Base-by-base conservation (phyloP, 30 jellyfish, hydroid and myxozoan genomes). In the Aurelia aurita complex sp. Pacific region DNA sequence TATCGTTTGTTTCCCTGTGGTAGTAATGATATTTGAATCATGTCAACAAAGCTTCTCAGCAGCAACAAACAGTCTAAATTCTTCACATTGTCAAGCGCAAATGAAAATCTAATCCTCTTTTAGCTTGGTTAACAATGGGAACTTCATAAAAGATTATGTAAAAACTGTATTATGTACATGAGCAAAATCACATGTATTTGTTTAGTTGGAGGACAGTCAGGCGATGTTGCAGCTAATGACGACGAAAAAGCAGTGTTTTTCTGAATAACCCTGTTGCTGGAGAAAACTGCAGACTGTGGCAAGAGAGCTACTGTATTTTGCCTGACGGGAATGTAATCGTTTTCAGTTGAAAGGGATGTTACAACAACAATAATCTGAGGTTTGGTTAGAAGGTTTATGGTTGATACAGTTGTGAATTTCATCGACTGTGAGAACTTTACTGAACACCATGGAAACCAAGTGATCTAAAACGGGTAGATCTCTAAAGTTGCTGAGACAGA, bases 11-110 rank as follows among this genome's bases (percentile, higher is more conserved):
- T 4, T 46, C 52, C 68, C 15, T 16, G 65, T 33, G 18, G 29
- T 7, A 14, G 19, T 10, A 7, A 64, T 13, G 1, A 57, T 36
- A 57, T 15, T 29, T 70, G 43, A 17, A n/a, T 19, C 18, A 23
- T 76, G 70, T 77, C 87, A 77, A 77, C 18, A 42, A 68, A 59
- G 77, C 50, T 18, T 65, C 67, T 59, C 54, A 61, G 77, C 54
- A 19, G 67, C 87, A 35, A 38, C 77, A 75, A 17, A 77, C 16
- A 63, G 71, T 38, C 77, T 1, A 60, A 19, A 59, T 77, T 61
- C 77, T 64, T 61, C 46, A 15, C 54, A 77, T 77, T 77, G 87
- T 77, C 67, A 51, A 0, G 46, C 15, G 57, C 57, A 46, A 46
- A 46, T 46, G 14, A 46, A 46, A 46, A 46, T 46, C 3, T 46